Evolutionary conservation across 37 sponge, comb jelly and placozoan genomes (phyloP).

Genomic region (Trichoplax adhaerens): DNA sequence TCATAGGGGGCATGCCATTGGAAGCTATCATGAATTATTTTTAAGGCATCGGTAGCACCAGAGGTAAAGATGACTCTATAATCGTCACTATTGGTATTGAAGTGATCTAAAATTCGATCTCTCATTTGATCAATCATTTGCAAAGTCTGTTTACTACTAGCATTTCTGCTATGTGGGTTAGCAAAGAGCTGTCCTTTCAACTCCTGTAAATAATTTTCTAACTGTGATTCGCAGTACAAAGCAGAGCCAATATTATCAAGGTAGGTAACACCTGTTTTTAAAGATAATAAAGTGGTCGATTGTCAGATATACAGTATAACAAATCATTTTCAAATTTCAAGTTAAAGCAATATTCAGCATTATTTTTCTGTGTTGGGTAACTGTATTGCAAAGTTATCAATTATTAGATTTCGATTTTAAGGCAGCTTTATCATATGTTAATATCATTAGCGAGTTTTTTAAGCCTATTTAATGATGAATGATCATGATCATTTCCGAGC

Average conservation of each 20-base stretch:
- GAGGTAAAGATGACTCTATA: conserved; percentile 73
- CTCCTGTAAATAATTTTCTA: conserved; percentile 30
- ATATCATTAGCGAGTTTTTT: no score
- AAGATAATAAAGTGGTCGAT: not conserved
- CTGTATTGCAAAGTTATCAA: no score
- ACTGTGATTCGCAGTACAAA: conserved; percentile 47
- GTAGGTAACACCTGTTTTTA: conserved; percentile 42
- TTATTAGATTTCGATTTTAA: no score
- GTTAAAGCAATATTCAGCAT: no score
- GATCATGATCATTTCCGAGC: no score
- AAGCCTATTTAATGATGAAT: no score
- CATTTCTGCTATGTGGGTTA: conserved; percentile 74
- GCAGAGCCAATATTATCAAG: conserved; percentile 82
- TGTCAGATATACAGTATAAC: no score
- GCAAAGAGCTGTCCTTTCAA: conserved; percentile 47
- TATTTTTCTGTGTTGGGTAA: no score
- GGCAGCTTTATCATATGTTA: no score
- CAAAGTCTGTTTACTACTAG: conserved; percentile 33
- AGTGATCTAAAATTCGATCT: conserved; percentile 35
- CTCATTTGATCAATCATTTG: conserved; percentile 34
- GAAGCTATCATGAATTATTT: conserved; percentile 46
- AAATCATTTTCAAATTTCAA: no score
- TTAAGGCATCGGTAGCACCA: conserved; percentile 60
- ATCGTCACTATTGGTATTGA: conserved; percentile 32
- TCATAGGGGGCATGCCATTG: conserved; percentile 29